Evolutionary conservation across 2,888 invertebrate species (phyloP), one percentile per base, ranked within the genome.

Genomic region (Cacoxenus indagator): DNA sequence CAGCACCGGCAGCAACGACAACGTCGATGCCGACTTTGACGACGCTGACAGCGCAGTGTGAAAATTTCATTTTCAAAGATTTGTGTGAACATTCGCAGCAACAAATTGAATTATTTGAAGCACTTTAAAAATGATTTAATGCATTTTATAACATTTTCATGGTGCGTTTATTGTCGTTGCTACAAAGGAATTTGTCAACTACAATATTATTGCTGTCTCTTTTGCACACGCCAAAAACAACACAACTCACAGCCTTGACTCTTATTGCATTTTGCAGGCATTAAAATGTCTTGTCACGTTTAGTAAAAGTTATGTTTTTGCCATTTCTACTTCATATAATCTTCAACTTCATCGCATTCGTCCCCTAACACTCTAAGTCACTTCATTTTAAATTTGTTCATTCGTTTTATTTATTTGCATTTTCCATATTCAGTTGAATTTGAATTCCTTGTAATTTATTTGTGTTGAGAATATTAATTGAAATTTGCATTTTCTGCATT

Each of bases 381-480:
- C 37, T 22, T 51, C 51, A 51, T 51, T 22, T 43, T 43, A n/a
- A 43, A 74, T 64, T 64, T 19, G 6, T 24, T 17, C 69, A 55
- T 72, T 45, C 8, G 24, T 45, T 68, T 70, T 72, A 70, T 24
- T n/a, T 46, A 57, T 45, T 69, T 68, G 64, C 70, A 70, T 57
- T 64, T 67, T 0, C 19, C 29, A 62, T 22, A 37, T 19, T 22
- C 43, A 65, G 69, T 19, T 62, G 24, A 57, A 62, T n/a, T 67
- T 48, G 57, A 27, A n/a, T n/a, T n/a, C 19, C 24, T 54, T 43
- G 45, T 62, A 26, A 62, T 62, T 62, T 62, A 62, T 70, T 57
- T 59, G 65, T 67, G 71, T 57, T 79, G 74, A 74, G 83, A 78
- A 78, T 78, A 73, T 74, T 74, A 72, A 74, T 73, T 64, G 72